These are phyloP conservation scores for Ecliptopera silaceata DNA, from an alignment of 2,888 invertebrate genomes.

Conservation along the genomic window DNA sequence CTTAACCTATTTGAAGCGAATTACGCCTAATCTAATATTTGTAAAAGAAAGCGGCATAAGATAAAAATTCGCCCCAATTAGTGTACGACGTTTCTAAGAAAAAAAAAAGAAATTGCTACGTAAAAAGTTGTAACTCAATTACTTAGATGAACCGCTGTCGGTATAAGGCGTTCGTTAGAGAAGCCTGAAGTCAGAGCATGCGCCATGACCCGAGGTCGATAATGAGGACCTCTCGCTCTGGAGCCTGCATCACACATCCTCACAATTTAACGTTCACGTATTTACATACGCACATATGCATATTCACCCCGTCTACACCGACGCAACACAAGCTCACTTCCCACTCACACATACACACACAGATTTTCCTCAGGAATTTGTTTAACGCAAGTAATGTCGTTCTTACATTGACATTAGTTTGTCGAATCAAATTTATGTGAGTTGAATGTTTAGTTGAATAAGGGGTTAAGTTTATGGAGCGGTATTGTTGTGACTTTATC, in stretches of 20 bases:
- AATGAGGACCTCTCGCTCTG: conserved; percentile 81
- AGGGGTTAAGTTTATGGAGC: conserved; percentile 77
- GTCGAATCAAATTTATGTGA: conserved; percentile 81
- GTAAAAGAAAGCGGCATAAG: conserved; percentile 57
- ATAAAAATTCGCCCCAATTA: conserved; percentile 76
- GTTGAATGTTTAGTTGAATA: conserved; percentile 79
- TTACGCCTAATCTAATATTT: conserved; percentile 78
- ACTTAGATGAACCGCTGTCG: conserved; percentile 80
- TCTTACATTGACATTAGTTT: conserved; percentile 83
- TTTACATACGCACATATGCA: conserved; percentile 82
- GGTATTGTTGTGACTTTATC: conserved; percentile 62
- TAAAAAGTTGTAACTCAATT: conserved; percentile 84
- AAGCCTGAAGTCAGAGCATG: conserved; percentile 74
- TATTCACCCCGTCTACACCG: conserved; percentile 60
- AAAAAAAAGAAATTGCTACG: conserved; percentile 81
- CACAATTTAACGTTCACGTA: conserved; percentile 79
- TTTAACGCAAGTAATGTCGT: conserved; percentile 78
- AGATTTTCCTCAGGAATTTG: conserved; percentile 69
- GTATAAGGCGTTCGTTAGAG: conserved; percentile 81
- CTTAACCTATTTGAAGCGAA: conserved; percentile 68
- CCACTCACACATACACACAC: conserved; percentile 39
- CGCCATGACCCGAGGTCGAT: conserved; percentile 83
- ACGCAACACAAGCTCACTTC: conserved; percentile 32
- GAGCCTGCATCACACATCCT: conserved; percentile 80
- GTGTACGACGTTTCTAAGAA: conserved; percentile 77